These are phyloP conservation scores for Globodera rostochiensis DNA, from an alignment of 1,140 invertebrate species.

Conservation along the genomic window DNA sequence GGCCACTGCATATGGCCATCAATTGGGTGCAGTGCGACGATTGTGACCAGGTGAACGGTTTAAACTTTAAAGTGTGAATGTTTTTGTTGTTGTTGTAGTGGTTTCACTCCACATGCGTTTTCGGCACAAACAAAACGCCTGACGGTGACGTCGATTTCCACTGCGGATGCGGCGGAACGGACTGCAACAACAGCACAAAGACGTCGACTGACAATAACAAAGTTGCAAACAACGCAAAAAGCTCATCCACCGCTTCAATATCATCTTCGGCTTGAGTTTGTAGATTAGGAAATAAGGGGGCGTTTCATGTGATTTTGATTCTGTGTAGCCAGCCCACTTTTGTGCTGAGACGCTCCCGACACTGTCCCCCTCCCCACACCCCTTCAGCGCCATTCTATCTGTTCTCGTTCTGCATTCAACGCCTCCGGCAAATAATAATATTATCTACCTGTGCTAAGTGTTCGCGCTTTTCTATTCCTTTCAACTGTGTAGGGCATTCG, in stretches of 20 bases:
- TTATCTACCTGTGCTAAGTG: not conserved
- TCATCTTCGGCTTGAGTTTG: not conserved
- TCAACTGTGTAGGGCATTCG: not conserved
- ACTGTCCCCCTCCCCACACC: too few species aligned
- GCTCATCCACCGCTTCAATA: not conserved
- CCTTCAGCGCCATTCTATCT: not conserved
- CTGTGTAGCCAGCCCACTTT: too few species aligned
- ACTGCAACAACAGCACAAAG: not conserved
- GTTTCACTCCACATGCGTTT: slow-evolving; percentile 63
- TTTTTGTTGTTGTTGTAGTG: slow-evolving; percentile 42
- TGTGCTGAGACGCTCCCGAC: too few species aligned
- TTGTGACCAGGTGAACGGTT: slow-evolving; percentile 55
- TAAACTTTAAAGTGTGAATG: not conserved
- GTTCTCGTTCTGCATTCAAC: not conserved
- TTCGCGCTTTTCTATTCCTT: not conserved
- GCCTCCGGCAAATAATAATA: not conserved
- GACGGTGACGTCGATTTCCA: slow-evolving; percentile 46
- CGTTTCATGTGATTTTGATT: not conserved
- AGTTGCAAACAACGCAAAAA: not conserved
- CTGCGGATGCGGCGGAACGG: slow-evolving; percentile 17
- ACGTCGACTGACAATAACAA: not conserved
- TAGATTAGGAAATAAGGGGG: not conserved
- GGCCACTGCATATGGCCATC: slow-evolving; percentile 39
- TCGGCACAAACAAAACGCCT: slow-evolving; percentile 57
- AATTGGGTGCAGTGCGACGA: slow-evolving; percentile 66